Evolutionary conservation across 2,888 invertebrate genomes (phyloP).

Genomic region (Pachliopta kotzebuea): DNA sequence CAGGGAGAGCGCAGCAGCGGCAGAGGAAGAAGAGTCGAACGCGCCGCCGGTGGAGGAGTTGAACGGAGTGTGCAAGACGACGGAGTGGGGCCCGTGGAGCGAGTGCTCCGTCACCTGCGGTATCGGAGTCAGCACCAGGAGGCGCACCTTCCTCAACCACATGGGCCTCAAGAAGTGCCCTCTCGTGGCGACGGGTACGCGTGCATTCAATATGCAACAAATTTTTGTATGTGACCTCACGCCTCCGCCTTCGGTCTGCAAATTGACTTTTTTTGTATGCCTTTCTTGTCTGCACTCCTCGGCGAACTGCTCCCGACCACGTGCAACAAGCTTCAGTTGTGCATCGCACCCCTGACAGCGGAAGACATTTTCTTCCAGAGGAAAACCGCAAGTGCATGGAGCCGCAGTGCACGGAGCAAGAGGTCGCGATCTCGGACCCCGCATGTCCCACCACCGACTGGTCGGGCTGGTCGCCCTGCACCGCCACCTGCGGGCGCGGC

Average conservation of each 20-base stretch:
- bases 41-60: constrained; percentile 39
- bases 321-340: no score
- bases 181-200: constrained; percentile 82
- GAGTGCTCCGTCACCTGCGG: constrained; percentile 94
- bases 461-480: constrained; percentile 96
- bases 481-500: constrained; percentile 93
- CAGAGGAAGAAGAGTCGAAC: constrained; percentile 39
- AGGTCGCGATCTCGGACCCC: constrained; percentile 77
- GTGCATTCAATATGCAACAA: no score
- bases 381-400: constrained; percentile 91
- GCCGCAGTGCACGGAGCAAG: constrained; percentile 80
- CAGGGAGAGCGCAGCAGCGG: constrained; percentile 45
- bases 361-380: constrained; percentile 55
- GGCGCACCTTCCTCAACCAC: constrained; percentile 86
- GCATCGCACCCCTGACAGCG: no score
- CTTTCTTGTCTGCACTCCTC: no score
- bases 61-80: constrained; percentile 82
- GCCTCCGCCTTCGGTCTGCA: no score
- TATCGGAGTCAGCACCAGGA: constrained; percentile 86
- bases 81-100: constrained; percentile 90
- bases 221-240: no score
- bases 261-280: no score
- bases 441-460: constrained; percentile 91
- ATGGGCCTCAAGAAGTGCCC: constrained; percentile 91
- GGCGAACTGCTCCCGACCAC: no score